Base-by-base conservation (phyloP, 2,113 vertebrate species). In the Myotis brandtii region DNA sequence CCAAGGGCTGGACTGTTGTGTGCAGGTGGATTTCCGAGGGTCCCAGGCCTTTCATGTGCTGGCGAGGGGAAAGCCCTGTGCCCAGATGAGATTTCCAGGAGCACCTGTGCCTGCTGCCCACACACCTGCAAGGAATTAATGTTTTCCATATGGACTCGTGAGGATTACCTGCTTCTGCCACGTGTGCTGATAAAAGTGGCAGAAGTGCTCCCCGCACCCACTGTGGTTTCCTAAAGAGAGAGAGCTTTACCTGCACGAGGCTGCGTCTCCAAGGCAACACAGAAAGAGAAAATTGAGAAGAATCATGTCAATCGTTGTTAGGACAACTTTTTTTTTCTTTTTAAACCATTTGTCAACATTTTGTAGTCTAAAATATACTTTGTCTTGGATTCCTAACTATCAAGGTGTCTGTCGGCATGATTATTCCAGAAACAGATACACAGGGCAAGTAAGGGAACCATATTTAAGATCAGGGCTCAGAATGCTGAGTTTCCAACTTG, bases 91-190 rank as follows among this genome's bases (percentile, higher is more conserved):
- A 79, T 97, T 98, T 97, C 94, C 77, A 80, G 81, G 82, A 92
- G 56, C 3, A 0, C 95, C 83, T 80, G 72, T 77, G 84, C 93
- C 87, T 83, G 86, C 80, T 96, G 96, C 96, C 93, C 89, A 76
- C 92, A 95, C 88, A 95, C 97, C 97, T 97, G 95, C 95, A 92
- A 91, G 79, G 92, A 95, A 87, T 88, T 27, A 88, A 89, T 93
- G 80, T 70, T 95, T 97, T 90, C 14, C 85, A 93, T 80, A 56
- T 59, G 59, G 94, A 92, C 69, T 86, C 76, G 13, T 69, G 76
- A 84, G 86, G 94, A 97, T 95, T 90, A 95, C 96, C 91, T 93
- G 32, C 64, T 48, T 77, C 83, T 59, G 96, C 95, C 95, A 91
- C 40, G 70, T 92, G 62, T 66, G 84, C 77, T 73, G 91, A 88